A percentile compares a stretch with the other conserved stretches of the same genome.
Conservation (phyloP, 2,888 invertebrate genomes). For the Taphrorychus bicolor region DNA sequence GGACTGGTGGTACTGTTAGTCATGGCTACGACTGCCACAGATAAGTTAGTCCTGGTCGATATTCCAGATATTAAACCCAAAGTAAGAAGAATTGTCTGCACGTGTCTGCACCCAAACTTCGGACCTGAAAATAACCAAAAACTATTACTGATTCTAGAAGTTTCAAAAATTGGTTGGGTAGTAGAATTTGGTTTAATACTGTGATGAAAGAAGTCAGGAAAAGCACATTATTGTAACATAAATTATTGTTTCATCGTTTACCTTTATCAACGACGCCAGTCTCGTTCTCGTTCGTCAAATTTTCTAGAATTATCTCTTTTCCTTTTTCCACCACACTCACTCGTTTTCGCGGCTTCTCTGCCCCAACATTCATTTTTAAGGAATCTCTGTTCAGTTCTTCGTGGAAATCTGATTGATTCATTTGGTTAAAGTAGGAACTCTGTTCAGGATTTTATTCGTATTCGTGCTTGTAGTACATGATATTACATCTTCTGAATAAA, state of each 20-base stretch:
- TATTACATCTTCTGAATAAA: too few relatives aligned
- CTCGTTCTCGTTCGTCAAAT: not conserved
- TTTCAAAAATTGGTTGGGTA: not conserved
- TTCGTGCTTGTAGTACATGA: too few relatives aligned
- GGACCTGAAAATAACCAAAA: constrained; percentile 43
- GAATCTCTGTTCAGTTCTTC: not conserved
- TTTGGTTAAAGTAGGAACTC: too few relatives aligned
- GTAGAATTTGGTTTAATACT: too few relatives aligned
- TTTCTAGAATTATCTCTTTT: not conserved
- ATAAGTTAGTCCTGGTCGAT: constrained; percentile 69
- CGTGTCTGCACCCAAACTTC: constrained; percentile 66
- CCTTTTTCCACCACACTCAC: constrained; percentile 12
- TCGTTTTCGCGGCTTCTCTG: constrained; percentile 1
- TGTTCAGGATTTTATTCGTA: too few relatives aligned
- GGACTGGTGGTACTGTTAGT: constrained; percentile 61
- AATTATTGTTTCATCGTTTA: too few relatives aligned
- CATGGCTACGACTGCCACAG: constrained; percentile 77
- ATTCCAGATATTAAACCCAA: constrained; percentile 67
- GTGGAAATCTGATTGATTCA: too few relatives aligned
- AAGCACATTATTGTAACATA: too few relatives aligned
- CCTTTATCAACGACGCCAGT: not conserved
- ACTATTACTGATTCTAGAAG: not conserved
- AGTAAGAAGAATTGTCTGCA: constrained; percentile 67
- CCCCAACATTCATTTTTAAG: not conserved
- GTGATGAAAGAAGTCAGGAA: too few relatives aligned